Evolutionary conservation across 1,140 invertebrate genomes (phyloP), one percentile per base, ranked within the genome.

Genomic region (Pogonomyrmex barbatus): DNA sequence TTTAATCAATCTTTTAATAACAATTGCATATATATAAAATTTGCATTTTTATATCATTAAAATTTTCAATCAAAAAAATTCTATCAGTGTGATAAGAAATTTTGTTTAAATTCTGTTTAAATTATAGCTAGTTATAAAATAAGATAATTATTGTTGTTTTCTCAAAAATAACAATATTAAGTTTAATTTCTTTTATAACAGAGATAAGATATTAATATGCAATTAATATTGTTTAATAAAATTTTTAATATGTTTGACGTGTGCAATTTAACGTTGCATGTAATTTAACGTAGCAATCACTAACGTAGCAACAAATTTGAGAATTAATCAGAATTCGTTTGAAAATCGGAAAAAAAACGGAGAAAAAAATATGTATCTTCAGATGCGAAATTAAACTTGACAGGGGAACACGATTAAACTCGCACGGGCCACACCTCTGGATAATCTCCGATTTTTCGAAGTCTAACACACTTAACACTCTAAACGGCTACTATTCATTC

Each of bases 361-460:
- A 2, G 60, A 33, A 60, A 9, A 24, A 58, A 24, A 42, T 73
- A 36, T 14, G 4, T 52, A 42, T 73, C 33, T 63, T 39, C 14
- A 50, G 12, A 24, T 10, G 17, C 42, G 2, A 39, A 68, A 56
- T 33, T 33, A 5, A 70, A 54, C 2, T 5, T 54, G n/a, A 58
- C 5, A 14, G 4, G 4, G 8, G 4, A 75, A 12, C 33, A 47
- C 42, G 10, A 82, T 71, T 60, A 60, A 82, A 45, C 17, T 47
- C 39, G 36, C 52, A 45, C 39, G 33, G 33, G 56, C 33, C 42
- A 50, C 79, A 73, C 42, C 79, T 73, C 33, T 39, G 42, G 1
- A 17, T 33, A 56, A 83, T 50, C 67, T 83, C 4, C 67, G 12
- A 39, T 9, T 73, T 83, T 45, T 73, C 42, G 33, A 45, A 63